phyloP scores from a whole-genome alignment of 2,888 invertebrate genomes.

The Metallyticus violacea region DNA sequence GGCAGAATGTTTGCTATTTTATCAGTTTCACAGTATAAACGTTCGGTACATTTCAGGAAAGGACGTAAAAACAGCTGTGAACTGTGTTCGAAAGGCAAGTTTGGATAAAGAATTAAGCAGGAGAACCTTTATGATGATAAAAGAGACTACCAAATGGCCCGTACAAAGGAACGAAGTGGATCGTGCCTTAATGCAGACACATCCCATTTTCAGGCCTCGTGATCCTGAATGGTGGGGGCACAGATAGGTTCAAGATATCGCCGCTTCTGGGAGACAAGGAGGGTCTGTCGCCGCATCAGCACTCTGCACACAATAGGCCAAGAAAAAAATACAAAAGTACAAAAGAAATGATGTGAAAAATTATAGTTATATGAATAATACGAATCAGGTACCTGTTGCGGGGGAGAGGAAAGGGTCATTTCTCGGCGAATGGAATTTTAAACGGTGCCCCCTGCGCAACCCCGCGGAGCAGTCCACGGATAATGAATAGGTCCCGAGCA shows the following conservation, averaged over 20 bases:
- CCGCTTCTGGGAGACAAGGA: not conserved
- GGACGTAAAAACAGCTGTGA: too few relatives aligned
- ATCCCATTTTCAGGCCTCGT: constrained; percentile 3
- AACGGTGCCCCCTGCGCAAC: constrained; percentile 11
- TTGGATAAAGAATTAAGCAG: too few relatives aligned
- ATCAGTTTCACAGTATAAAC: too few relatives aligned
- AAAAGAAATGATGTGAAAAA: not conserved
- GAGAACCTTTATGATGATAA: too few relatives aligned
- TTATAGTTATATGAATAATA: not conserved
- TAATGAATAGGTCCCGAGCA: not conserved
- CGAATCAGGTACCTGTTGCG: not conserved
- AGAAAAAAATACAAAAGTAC: not conserved
- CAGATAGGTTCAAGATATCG: not conserved
- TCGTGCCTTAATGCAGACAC: not conserved
- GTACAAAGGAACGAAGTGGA: not conserved
- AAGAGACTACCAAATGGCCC: not conserved
- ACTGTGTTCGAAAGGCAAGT: too few relatives aligned
- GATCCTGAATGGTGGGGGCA: not conserved
- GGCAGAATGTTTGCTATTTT: too few relatives aligned
- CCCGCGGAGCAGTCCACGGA: constrained; percentile 7
- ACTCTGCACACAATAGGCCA: not conserved
- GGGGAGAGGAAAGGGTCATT: not conserved
- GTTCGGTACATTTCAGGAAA: too few relatives aligned
- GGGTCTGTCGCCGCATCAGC: not conserved
- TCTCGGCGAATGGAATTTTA: constrained; percentile 14